Evolutionary conservation across 2,113 vertebrate species (phyloP), one percentile per base, ranked within the genome.

Genomic region (Tylochromis polylepis): DNA sequence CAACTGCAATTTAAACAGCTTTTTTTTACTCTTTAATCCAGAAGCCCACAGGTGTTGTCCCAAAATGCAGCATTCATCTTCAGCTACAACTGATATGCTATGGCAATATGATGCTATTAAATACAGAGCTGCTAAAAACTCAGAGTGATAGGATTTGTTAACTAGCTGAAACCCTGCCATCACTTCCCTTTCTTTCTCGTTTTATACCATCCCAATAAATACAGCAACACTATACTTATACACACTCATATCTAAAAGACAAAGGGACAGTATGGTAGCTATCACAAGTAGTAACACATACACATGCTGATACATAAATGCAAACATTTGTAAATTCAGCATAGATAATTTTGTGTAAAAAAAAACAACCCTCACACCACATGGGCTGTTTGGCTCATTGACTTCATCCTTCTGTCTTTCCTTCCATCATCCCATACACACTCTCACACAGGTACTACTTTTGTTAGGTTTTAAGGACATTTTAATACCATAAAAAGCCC

Each of bases 11-110:
- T 29, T 27, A 27, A 49, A 29, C 22, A 67, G 22, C 41, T 46
- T 49, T 46, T n/a, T 0, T 0, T 0, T n/a, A n/a, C 0, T n/a
- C 9, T 53, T 53, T 53, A 8, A 55, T 55, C 9, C 53, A 55
- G 10, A 11, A 55, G 22, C 9, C 53, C 5, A 5, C 5, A 9
- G 20, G 5, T 55, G 53, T 1, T n/a, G 20, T 11, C 43, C 24
- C 24, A 29, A 36, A 31, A 49, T 9, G 18, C 57, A 72, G 24
- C 67, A 38, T 81, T 88, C 20, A 85, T 22, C 83, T 79, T 18
- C 38, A 15, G 62, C 27, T 6, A 36, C 3, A 36, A 43, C n/a
- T 4, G 14, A 59, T 31, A 59, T 15, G 36, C 62, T 22, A 67
- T 5, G 62, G 36, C 62, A 67, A 24, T 70, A 16, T 24, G 0